phyloP scores from a whole-genome alignment of 2,113 vertebrate genomes.

The Chaetodon auriga region DNA sequence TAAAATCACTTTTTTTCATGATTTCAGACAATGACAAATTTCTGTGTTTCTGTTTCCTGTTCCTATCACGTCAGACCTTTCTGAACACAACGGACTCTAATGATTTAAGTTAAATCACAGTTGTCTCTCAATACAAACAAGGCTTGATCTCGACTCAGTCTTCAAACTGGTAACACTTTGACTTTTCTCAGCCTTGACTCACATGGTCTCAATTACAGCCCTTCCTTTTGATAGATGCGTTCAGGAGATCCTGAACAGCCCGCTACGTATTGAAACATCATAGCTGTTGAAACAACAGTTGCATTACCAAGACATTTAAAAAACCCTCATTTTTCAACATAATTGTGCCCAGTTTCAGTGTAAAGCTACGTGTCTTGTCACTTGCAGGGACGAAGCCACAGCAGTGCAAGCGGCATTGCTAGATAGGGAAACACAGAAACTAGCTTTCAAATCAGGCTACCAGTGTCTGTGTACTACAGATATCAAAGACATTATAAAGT shows the following conservation, averaged over 20 bases:
- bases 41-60: too few species aligned
- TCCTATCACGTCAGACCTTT: background rate
- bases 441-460: background rate
- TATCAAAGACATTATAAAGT: background rate
- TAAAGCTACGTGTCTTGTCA: background rate
- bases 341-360: background rate
- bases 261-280: too few species aligned
- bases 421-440: background rate
- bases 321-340: background rate
- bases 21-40: too few species aligned
- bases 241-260: too few species aligned
- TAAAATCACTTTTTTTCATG: too few species aligned
- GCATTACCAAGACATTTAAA: too few species aligned
- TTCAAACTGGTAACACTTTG: background rate
- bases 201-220: background rate
- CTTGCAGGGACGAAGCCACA: background rate
- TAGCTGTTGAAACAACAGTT: too few species aligned
- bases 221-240: background rate
- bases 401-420: background rate
- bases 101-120: background rate
- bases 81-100: background rate
- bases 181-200: too few species aligned
- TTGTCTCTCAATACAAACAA: too few species aligned
- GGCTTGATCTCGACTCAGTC: background rate
- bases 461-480: too few species aligned